A percentile compares a stretch with the other conserved stretches of the same genome.
Conservation (phyloP, 2,888 invertebrate species). For the Gymnocheta viridis region DNA sequence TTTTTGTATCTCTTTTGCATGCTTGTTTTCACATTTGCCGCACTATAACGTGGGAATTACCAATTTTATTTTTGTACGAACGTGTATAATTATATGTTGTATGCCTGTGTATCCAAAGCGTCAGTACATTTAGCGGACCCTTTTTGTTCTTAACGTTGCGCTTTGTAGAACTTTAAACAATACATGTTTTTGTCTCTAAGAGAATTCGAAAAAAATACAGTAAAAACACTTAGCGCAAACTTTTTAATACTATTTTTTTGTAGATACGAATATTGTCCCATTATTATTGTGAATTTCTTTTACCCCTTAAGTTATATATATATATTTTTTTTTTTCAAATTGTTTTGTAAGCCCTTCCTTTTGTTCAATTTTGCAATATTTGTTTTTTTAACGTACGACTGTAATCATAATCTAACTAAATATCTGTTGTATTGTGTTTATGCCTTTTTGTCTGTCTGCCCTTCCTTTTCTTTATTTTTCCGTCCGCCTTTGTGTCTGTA, state of each 20-base stretch:
- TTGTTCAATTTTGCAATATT: constrained; percentile 18
- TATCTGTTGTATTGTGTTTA: constrained; percentile 32
- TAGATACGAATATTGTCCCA: constrained; percentile 32
- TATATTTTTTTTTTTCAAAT: constrained; percentile 22
- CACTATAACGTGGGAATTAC: constrained; percentile 70
- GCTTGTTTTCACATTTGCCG: constrained; percentile 62
- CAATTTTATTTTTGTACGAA: constrained; percentile 40
- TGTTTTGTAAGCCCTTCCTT: constrained; percentile 48
- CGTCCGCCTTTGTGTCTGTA: constrained; percentile 12
- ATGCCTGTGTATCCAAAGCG: constrained; percentile 13
- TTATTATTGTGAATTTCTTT: constrained; percentile 46
- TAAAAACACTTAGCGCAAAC: constrained; percentile 39
- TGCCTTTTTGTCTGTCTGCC: neutral
- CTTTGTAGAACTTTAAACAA: constrained; percentile 48
- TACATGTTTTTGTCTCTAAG: constrained; percentile 7
- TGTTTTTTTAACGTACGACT: neutral
- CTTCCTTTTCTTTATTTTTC: neutral
- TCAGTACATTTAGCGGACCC: constrained; percentile 51
- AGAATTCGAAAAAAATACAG: constrained; percentile 1
- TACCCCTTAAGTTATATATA: constrained; percentile 16
- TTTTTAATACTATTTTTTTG: constrained; percentile 15
- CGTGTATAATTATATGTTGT: neutral
- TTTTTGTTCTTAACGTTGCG: constrained; percentile 43
- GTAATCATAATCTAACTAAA: constrained; percentile 55
- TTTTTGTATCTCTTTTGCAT: constrained; percentile 49